These are phyloP conservation scores for Petrolisthes manimaculis DNA, from an alignment of 2,888 invertebrate species.

Conservation along the genomic window DNA sequence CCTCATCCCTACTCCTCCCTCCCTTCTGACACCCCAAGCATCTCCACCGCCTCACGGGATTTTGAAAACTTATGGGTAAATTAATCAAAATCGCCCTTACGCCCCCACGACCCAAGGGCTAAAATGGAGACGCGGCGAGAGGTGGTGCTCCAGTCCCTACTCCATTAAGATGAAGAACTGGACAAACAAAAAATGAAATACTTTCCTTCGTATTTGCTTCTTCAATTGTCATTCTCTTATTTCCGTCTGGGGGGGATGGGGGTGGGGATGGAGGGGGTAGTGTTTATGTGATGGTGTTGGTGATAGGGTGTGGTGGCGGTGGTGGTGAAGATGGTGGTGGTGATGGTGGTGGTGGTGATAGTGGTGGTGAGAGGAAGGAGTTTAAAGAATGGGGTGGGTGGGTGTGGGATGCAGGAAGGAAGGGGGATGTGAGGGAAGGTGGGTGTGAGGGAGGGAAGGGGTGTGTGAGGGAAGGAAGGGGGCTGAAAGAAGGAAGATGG, in stretches of 20 bases:
- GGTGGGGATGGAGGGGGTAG: background rate
- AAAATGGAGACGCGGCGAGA: conserved; percentile 43
- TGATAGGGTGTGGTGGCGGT: background rate
- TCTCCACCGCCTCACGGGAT: conserved; percentile 37
- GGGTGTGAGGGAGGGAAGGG: background rate
- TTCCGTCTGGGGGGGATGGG: conserved; percentile 7
- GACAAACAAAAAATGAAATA: conserved; percentile 55
- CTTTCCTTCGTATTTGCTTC: conserved; percentile 47
- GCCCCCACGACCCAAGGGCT: conserved; percentile 28
- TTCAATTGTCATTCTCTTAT: conserved; percentile 54
- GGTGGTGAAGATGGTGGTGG: background rate
- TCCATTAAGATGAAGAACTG: conserved; percentile 56
- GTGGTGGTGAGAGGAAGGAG: background rate
- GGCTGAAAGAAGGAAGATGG: background rate
- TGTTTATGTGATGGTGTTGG: background rate
- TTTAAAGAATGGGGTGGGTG: background rate
- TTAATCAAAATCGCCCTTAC: conserved; percentile 51
- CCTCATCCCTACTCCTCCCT: background rate
- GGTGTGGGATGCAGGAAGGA: background rate
- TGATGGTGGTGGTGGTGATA: background rate
- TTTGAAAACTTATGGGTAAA: conserved; percentile 34
- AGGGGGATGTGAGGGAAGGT: background rate
- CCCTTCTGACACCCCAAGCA: conserved; percentile 18
- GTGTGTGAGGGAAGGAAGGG: background rate
- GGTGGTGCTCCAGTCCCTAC: conserved; percentile 33